These are phyloP conservation scores for Origma solitaria DNA, from an alignment of 2,113 vertebrate species.

Conservation along the genomic window DNA sequence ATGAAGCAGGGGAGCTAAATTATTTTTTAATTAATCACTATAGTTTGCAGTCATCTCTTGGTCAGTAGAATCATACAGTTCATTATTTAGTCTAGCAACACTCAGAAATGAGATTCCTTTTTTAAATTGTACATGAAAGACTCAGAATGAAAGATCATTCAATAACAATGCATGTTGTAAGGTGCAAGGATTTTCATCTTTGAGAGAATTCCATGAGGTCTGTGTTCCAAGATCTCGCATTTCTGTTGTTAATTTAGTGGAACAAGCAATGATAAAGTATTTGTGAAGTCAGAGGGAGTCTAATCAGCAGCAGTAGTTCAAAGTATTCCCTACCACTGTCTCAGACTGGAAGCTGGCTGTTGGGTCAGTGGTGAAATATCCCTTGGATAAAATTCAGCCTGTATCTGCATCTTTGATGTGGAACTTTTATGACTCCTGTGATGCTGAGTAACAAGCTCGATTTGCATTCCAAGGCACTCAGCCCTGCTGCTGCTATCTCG, in stretches of 20 bases:
- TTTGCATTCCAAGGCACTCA: constrained; percentile 63
- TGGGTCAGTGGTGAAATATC: constrained; percentile 30
- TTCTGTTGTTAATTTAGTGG: constrained; percentile 27
- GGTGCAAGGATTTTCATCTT: background rate
- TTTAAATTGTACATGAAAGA: background rate
- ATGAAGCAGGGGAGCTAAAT: background rate
- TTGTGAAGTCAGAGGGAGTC: constrained; percentile 4
- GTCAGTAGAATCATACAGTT: background rate
- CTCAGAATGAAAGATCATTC: background rate
- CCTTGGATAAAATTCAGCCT: constrained; percentile 38
- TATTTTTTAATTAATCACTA: background rate
- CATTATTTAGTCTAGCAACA: background rate
- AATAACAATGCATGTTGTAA: background rate
- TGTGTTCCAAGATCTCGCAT: background rate
- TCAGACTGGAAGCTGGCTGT: background rate
- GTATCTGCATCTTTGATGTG: constrained; percentile 49
- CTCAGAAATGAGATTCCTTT: background rate
- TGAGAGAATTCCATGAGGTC: background rate
- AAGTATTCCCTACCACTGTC: constrained; percentile 9
- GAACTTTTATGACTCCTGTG: constrained; percentile 41
- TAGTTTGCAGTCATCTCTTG: background rate
- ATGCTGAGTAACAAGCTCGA: constrained; percentile 38
- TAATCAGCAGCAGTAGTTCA: constrained; percentile 11
- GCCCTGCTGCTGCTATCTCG: constrained; percentile 59
- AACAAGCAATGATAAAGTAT: constrained; percentile 28